Evolutionary conservation across 1,140 invertebrate species (phyloP), one percentile per base, ranked within the genome.

Genomic region (Tetragonula clypearis): DNA sequence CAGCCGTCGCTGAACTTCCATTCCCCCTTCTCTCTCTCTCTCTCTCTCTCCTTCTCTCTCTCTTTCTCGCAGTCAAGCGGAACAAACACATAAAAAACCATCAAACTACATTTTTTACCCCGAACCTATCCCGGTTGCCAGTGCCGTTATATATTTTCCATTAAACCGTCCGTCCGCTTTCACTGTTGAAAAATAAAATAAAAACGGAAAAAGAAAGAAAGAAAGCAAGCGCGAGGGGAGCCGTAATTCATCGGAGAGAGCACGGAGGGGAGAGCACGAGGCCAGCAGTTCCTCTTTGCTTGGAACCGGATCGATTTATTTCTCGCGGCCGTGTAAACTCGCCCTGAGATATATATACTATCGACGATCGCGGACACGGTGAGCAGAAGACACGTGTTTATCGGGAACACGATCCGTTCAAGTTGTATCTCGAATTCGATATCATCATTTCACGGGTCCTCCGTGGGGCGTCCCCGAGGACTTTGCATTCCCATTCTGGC

Each of bases 361-460:
- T 83, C 82, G 82, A 26, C 62, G 15, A 66, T 5, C n/a, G n/a
- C 41, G 4, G 41, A 41, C 41, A 14, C 30, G 73, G 26, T 49
- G 21, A 41, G 4, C 82, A 78, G n/a, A 78, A 78, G 82, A 65
- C 53, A 23, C n/a, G 17, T 55, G 74, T 83, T 77, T 83, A 83
- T 78, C 82, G 49, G 17, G 11, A 60, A 85, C 78, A 55, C 72
- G 66, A 55, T 19, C 77, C 26, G 26, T 21, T 56, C 71, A 14
- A 23, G 15, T 11, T 53, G 66, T 66, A 62, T 81, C 78, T 80
- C 60, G 85, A 88, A 88, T 88, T 89, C 75, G 79, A 89, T 88
- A 86, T 89, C 87, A 79, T 60, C 2, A 49, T 88, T 89, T 89
- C 82, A 86, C 74, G 84, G 75, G 80, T 79, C 56, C 65, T 23